Evolutionary conservation across 2,888 invertebrate species (phyloP).

Genomic region (Drosophila niveifrons): DNA sequence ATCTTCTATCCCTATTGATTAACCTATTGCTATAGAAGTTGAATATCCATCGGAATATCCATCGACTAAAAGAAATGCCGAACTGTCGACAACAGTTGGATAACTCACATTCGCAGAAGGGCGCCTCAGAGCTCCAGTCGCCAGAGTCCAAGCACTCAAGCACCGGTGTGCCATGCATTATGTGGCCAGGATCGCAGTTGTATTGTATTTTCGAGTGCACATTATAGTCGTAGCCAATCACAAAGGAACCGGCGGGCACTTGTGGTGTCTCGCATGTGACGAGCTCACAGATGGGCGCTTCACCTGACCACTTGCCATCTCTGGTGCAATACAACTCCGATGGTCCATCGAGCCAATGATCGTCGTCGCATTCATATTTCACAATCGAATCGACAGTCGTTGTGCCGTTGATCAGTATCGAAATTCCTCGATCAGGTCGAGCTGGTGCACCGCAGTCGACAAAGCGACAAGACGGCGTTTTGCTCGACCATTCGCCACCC

Average conservation of each 20-base stretch:
- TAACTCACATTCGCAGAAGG: constrained; percentile 92
- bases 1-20: no score
- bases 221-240: constrained; percentile 95
- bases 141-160: constrained; percentile 91
- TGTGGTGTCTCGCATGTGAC: constrained; percentile 95
- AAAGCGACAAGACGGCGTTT: constrained; percentile 93
- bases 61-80: no score
- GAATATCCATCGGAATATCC: no score
- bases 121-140: constrained; percentile 93
- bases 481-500: constrained; percentile 93
- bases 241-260: constrained; percentile 93
- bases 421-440: constrained; percentile 91
- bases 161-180: constrained; percentile 90
- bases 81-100: no score
- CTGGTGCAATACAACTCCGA: constrained; percentile 90
- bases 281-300: constrained; percentile 94
- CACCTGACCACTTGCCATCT: constrained; percentile 95
- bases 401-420: constrained; percentile 90
- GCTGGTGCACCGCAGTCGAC: constrained; percentile 94
- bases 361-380: constrained; percentile 92
- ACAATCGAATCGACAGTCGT: constrained; percentile 93
- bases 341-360: constrained; percentile 93
- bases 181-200: constrained; percentile 94
- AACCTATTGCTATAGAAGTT: no score
- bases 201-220: constrained; percentile 95